A percentile compares a stretch with the other conserved stretches of the same genome.
Conservation (phyloP, 2,113 vertebrate genomes). For the Pterocles burchelli region DNA sequence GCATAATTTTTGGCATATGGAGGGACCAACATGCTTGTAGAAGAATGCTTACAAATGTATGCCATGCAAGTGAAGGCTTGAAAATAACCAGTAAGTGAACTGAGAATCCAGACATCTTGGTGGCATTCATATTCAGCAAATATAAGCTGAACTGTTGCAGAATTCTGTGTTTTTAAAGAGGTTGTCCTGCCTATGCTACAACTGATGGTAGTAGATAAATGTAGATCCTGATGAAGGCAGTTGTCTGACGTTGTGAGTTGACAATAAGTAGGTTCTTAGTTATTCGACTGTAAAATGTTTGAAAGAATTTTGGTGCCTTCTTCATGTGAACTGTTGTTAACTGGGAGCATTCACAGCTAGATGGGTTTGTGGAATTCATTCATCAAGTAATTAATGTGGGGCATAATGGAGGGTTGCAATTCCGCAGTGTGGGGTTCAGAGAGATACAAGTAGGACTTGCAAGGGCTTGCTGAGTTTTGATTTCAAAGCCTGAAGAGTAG, state of each 20-base stretch:
- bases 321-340: not conserved
- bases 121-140: not conserved
- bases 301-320: not conserved
- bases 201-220: not conserved
- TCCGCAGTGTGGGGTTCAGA: not conserved
- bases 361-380: not conserved
- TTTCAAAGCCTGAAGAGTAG: not conserved
- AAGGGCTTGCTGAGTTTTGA: not conserved
- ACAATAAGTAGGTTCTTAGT: not conserved
- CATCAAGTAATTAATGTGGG: not conserved
- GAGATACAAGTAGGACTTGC: not conserved
- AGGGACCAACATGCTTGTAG: not conserved
- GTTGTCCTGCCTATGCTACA: not conserved
- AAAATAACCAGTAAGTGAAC: not conserved
- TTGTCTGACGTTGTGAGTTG: not conserved
- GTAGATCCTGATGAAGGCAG: not conserved
- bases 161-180: not conserved
- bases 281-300: not conserved
- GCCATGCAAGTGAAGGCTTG: not conserved
- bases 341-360: not conserved
- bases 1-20: not conserved
- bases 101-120: not conserved
- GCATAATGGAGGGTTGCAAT: not conserved
- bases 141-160: not conserved
- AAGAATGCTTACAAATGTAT: not conserved